Base-by-base conservation (phyloP, 37 sponge, comb jelly and placozoan species). In the Lycopodina hypogea region DNA sequence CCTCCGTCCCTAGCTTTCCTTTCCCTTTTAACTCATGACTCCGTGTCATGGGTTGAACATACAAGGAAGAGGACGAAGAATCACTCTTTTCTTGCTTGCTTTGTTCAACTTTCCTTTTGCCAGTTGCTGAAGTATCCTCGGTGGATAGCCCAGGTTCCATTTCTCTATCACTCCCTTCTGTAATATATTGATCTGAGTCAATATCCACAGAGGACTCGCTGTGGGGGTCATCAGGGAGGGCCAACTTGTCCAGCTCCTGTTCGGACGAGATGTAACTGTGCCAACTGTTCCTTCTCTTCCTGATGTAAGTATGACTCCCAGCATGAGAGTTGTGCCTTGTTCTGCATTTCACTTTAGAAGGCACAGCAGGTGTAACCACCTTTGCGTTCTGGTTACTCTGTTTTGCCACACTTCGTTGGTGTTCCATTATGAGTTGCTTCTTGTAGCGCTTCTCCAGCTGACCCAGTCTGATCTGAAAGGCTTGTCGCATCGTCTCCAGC, bases 401-500 rank as follows among this genome's bases (percentile, higher is more conserved):
- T 57, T 68, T 19, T 2, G 83, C 22, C 45, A 19, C 26, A 52
- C 59, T 62, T 60, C 32, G 56, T 21, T 69, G 48, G 36, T 80
- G 76, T 67, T 70, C 82, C 67, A 64, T 3, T 1, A 52, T 36
- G 29, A 86, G 74, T 30, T 82, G 80, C 17, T 83, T 42, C 55
- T 83, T 79, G 76, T 83, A 91, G 0, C 84, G 83, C 42, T 86
- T 91, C 80, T 91, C 91, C 40, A 86, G 30, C 65, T 91, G 88
- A 19, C 29, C 23, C 0, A 93, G 84, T 19, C 94, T 69, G 45
- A 83, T 84, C 69, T 89, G 90, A 61, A 93, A 90, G 65, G 94
- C 90, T 48, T 76, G 81, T 75, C 82, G 71, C 81, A 93, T 90
- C 2, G 83, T 86, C 3, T 86, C 90, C 73, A 93, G 74, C 50